phyloP scores from a whole-genome alignment of 2,113 vertebrate species.

The Oryzias curvinotus region DNA sequence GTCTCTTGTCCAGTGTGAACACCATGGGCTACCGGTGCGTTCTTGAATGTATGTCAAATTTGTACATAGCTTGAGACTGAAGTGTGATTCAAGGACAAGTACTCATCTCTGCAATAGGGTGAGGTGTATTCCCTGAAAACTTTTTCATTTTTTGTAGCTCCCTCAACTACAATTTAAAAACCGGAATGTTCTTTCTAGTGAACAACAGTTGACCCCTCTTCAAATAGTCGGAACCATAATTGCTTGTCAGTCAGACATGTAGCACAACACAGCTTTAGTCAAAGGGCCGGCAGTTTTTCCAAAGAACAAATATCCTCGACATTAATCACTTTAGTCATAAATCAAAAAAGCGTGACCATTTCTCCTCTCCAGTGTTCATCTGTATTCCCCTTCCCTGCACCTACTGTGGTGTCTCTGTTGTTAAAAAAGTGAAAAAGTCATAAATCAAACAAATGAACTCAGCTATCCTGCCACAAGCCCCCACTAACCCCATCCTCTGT shows the following conservation, averaged over 20 bases:
- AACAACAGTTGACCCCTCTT: slow-evolving; percentile 58
- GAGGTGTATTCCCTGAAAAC: background rate
- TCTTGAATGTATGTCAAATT: no score
- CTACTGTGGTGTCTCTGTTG: slow-evolving; percentile 27
- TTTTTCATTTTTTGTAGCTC: background rate
- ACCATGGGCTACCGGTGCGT: no score
- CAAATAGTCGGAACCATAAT: slow-evolving; percentile 61
- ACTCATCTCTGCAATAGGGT: no score
- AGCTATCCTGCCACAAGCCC: slow-evolving; percentile 67
- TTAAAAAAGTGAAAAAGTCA: slow-evolving; percentile 59
- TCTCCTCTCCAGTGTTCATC: slow-evolving; percentile 31
- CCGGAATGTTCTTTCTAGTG: slow-evolving; percentile 45
- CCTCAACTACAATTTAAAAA: slow-evolving; percentile 43
- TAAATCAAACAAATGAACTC: slow-evolving; percentile 68
- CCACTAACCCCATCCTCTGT: slow-evolving; percentile 9
- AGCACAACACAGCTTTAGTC: slow-evolving; percentile 72
- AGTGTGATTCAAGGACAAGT: no score
- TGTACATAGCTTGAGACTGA: no score
- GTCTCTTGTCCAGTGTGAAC: no score
- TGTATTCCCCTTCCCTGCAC: slow-evolving; percentile 24
- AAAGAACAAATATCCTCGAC: slow-evolving; percentile 66
- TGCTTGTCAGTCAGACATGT: slow-evolving; percentile 70
- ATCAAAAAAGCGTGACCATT: slow-evolving; percentile 59
- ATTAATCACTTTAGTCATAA: slow-evolving; percentile 69
- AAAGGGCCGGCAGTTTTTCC: slow-evolving; percentile 58